These are phyloP conservation scores for Zosterops lateralis DNA, from an alignment of 2,113 vertebrate genomes.

Conservation along the genomic window DNA sequence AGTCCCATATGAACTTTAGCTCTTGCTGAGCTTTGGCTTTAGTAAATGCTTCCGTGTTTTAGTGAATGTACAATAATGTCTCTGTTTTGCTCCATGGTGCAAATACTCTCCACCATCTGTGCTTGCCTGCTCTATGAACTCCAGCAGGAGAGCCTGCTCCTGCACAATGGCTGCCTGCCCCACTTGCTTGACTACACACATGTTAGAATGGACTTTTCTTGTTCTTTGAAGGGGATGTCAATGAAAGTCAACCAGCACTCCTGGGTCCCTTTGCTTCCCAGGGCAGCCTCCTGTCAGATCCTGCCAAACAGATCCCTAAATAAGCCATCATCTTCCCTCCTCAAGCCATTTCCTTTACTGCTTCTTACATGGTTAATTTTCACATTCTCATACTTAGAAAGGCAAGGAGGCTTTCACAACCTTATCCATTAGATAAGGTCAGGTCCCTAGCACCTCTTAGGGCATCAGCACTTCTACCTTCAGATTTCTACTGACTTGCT, in stretches of 20 bases:
- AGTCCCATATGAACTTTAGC: neutral
- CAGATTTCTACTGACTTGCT: neutral
- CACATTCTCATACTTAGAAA: neutral
- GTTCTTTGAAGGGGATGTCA: neutral
- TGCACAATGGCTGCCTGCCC: rapidly evolving
- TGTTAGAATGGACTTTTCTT: neutral
- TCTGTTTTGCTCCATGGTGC: neutral
- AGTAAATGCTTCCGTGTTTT: neutral
- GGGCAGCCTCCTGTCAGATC: neutral
- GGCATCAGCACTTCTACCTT: neutral
- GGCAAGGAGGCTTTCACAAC: neutral
- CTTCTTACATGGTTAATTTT: neutral
- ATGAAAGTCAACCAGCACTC: neutral
- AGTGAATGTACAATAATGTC: neutral
- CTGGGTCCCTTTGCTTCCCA: neutral
- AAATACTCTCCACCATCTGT: neutral
- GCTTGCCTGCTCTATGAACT: neutral
- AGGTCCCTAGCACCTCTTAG: neutral
- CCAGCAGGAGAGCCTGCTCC: neutral
- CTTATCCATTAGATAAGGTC: neutral
- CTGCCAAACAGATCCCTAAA: neutral
- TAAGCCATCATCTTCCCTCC: neutral
- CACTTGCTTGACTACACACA: rapidly evolving
- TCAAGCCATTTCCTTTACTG: neutral
- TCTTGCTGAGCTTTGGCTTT: neutral